Evolutionary conservation across 2,113 vertebrate genomes (phyloP).

Genomic region (Takifugu bimaculatus): DNA sequence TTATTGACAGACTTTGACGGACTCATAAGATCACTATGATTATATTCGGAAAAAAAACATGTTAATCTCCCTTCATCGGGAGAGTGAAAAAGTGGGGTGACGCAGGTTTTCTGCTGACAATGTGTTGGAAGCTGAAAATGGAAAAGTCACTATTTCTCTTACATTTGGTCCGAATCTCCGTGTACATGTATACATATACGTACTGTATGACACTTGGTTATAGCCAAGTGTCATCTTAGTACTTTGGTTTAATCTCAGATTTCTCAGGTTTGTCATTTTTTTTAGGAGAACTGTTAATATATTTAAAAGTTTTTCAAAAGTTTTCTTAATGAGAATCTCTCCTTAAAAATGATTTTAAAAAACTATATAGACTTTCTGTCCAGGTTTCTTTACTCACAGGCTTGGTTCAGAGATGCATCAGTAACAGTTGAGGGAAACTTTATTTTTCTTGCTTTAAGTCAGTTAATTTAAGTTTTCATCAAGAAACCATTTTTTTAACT

Average conservation of each 20-base stretch:
- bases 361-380: too few relatives aligned
- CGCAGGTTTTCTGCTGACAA: conserved; percentile 33
- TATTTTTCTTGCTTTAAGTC: too few relatives aligned
- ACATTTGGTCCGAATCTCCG: conserved; percentile 9
- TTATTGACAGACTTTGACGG: conserved; percentile 32
- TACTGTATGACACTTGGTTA: too few relatives aligned
- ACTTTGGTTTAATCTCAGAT: not conserved
- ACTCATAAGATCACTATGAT: conserved; percentile 42
- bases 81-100: conserved; percentile 34
- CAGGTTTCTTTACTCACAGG: too few relatives aligned
- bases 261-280: too few relatives aligned
- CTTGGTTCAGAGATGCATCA: too few relatives aligned
- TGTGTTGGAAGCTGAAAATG: not conserved
- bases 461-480: too few relatives aligned
- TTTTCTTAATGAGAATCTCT: not conserved
- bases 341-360: too few relatives aligned
- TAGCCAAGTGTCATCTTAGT: not conserved
- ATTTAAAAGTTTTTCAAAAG: too few relatives aligned
- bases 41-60: conserved; percentile 25
- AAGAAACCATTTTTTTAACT: too few relatives aligned
- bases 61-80: conserved; percentile 31
- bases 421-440: too few relatives aligned
- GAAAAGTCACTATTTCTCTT: not conserved
- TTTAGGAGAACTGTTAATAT: too few relatives aligned
- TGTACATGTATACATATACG: not conserved